A percentile compares a stretch with the other conserved stretches of the same genome.
phyloP scores from a whole-genome alignment of 2,113 vertebrate species.

The Myodes glareolus region DNA sequence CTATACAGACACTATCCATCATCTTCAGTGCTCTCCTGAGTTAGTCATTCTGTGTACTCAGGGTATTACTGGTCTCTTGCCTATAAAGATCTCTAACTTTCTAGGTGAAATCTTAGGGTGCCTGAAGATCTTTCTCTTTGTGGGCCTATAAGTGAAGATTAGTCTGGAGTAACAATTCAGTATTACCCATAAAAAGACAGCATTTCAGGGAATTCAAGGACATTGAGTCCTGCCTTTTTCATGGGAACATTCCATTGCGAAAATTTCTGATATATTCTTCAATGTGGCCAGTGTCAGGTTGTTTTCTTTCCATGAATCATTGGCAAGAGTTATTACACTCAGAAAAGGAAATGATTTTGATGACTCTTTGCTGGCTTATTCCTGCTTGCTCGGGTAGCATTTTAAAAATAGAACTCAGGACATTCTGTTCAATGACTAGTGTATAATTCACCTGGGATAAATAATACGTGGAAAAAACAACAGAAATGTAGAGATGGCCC shows the following conservation, averaged over 20 bases:
- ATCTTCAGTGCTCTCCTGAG: not conserved
- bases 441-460: too few relatives aligned
- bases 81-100: not conserved
- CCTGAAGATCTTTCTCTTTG: not conserved
- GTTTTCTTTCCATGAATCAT: too few relatives aligned
- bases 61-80: not conserved
- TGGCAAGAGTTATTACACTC: not conserved
- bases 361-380: not conserved
- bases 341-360: not conserved
- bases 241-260: accelerated
- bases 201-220: accelerated
- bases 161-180: not conserved
- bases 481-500: too few relatives aligned
- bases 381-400: not conserved
- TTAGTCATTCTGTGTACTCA: too few relatives aligned
- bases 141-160: accelerated
- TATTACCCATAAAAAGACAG: not conserved
- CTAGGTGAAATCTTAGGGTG: not conserved
- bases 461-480: too few relatives aligned
- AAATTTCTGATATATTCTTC: not conserved
- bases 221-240: not conserved
- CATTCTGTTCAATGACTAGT: too few relatives aligned
- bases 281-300: not conserved
- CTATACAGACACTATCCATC: not conserved
- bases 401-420: too few relatives aligned